These are phyloP conservation scores for Ailuropoda melanoleuca DNA, from an alignment of 2,113 vertebrate genomes.

Conservation along the genomic window DNA sequence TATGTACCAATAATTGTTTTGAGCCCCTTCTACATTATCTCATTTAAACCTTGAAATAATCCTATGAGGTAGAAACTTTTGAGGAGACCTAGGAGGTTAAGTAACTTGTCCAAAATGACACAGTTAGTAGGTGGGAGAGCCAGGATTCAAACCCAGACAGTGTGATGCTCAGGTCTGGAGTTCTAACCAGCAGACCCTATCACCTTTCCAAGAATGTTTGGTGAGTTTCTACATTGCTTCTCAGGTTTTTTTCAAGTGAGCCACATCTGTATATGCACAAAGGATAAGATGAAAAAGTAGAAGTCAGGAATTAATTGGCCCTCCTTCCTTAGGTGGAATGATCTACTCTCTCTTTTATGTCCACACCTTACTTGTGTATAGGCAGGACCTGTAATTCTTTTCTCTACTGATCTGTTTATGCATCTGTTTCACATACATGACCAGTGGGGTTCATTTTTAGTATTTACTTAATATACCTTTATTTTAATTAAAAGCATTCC, in stretches of 20 bases:
- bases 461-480: background rate
- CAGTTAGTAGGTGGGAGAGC: background rate
- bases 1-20: background rate
- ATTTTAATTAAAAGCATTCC: background rate
- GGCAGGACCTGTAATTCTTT: background rate
- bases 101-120: background rate
- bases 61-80: background rate
- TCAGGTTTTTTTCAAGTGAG: background rate
- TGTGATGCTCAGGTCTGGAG: background rate
- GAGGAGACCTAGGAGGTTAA: background rate
- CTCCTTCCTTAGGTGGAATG: background rate
- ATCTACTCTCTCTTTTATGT: background rate
- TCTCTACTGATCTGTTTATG: background rate
- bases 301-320: background rate
- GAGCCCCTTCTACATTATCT: background rate
- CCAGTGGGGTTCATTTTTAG: background rate
- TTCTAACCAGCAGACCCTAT: background rate
- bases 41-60: background rate
- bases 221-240: background rate
- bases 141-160: background rate
- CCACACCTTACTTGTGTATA: background rate
- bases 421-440: background rate
- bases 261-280: background rate
- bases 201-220: background rate
- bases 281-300: background rate